Conservation (phyloP, 2,113 vertebrate genomes). For the Epinephelus fuscoguttatus region DNA sequence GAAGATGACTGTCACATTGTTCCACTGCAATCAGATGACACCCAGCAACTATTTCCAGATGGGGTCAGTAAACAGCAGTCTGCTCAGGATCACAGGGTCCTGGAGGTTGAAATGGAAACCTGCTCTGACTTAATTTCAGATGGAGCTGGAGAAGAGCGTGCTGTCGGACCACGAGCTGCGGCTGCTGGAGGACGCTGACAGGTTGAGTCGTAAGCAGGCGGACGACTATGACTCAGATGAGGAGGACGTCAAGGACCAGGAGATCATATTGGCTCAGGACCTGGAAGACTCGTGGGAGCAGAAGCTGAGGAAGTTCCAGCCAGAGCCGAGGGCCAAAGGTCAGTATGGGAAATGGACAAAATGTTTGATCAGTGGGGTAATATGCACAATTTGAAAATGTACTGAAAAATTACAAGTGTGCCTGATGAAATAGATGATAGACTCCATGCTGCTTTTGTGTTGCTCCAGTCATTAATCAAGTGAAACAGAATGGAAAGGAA, state of each 20-base stretch:
- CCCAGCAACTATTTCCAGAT: neutral
- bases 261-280: slow-evolving; percentile 88
- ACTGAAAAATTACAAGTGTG: neutral
- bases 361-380: neutral
- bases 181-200: slow-evolving; percentile 87
- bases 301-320: slow-evolving; percentile 84
- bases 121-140: slow-evolving; percentile 75
- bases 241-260: slow-evolving; percentile 67
- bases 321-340: slow-evolving; percentile 87
- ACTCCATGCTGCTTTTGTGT: neutral
- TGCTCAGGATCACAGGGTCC: neutral
- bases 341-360: neutral
- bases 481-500: slow-evolving; percentile 20
- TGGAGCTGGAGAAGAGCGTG: slow-evolving; percentile 91
- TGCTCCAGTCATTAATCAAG: slow-evolving; percentile 19
- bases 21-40: neutral
- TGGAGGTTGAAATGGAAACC: neutral
- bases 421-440: neutral
- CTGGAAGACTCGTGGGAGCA: slow-evolving; percentile 96
- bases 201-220: slow-evolving; percentile 84
- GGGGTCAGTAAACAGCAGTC: neutral
- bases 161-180: slow-evolving; percentile 93
- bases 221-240: slow-evolving; percentile 84
- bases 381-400: neutral
- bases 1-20: neutral